Percentiles rank a stretch among this genome's conserved stretches.
phyloP scores from a whole-genome alignment of 2,888 invertebrate genomes.

The Hecatera dysodea region DNA sequence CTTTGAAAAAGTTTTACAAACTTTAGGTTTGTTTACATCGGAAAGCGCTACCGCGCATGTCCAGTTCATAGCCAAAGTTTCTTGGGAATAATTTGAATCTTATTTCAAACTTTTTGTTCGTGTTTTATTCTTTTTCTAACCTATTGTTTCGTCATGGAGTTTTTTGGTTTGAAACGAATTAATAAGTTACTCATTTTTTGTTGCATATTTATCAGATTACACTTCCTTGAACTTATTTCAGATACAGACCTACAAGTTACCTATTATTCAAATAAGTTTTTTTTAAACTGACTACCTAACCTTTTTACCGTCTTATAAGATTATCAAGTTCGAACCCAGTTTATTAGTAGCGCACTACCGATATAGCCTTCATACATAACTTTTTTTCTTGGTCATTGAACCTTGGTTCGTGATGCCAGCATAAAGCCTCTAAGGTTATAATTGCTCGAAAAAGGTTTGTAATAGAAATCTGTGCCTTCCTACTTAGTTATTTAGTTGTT shows the following conservation, averaged over 20 bases:
- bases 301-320: conserved; percentile 16
- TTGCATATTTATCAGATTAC: background rate
- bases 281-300: conserved; percentile 2
- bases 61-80: conserved; percentile 69
- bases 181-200: conserved; percentile 25
- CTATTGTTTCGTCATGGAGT: conserved; percentile 42
- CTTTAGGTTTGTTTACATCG: conserved; percentile 86
- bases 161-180: conserved; percentile 23
- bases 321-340: conserved; percentile 31
- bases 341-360: conserved; percentile 5
- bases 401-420: conserved; percentile 74
- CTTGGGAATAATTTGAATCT: conserved; percentile 31
- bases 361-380: conserved; percentile 40
- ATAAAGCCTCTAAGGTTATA: conserved; percentile 71
- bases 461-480: background rate
- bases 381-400: conserved; percentile 78
- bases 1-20: conserved; percentile 79
- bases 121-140: conserved; percentile 36
- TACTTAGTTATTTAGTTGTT: conserved; percentile 4
- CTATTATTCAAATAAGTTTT: conserved; percentile 35
- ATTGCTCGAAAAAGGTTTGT: conserved; percentile 44
- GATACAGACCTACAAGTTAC: conserved; percentile 3
- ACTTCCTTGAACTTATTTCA: conserved; percentile 40
- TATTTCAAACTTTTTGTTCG: conserved; percentile 53
- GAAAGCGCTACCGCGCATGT: conserved; percentile 84